Conservation (phyloP, 2,113 vertebrate species). For the Natator depressus region DNA sequence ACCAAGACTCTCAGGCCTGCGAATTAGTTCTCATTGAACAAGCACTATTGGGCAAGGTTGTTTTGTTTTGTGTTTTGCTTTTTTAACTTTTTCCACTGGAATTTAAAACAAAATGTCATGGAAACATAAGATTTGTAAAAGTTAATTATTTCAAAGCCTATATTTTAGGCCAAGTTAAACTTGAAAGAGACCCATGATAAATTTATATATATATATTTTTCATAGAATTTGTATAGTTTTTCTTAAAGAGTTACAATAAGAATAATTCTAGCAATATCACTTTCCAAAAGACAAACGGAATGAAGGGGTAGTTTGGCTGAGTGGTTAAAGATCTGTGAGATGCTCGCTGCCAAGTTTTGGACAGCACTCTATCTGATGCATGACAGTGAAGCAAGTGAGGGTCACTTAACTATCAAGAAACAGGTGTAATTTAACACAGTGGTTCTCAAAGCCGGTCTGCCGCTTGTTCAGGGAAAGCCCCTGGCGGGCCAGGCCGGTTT, state of each 20-base stretch:
- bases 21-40: conserved; percentile 3
- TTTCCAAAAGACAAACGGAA: neutral
- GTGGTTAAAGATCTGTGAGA: neutral
- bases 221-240: neutral
- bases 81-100: neutral
- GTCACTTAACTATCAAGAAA: neutral
- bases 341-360: neutral
- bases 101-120: conserved; percentile 26
- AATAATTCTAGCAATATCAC: neutral
- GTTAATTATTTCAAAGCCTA: neutral
- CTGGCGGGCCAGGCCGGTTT: too few species aligned
- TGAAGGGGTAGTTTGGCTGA: neutral
- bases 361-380: neutral
- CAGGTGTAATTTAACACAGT: neutral
- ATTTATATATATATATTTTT: neutral
- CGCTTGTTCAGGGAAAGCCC: too few species aligned
- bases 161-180: conserved; percentile 11
- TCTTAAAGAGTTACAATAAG: neutral
- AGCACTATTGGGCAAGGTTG: conserved; percentile 34
- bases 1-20: neutral
- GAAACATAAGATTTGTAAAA: conserved; percentile 29
- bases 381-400: neutral
- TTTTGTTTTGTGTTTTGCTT: neutral
- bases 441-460: too few species aligned
- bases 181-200: neutral